phyloP scores from a whole-genome alignment of 1,140 invertebrate genomes.

The Lepidurus arcticus region DNA sequence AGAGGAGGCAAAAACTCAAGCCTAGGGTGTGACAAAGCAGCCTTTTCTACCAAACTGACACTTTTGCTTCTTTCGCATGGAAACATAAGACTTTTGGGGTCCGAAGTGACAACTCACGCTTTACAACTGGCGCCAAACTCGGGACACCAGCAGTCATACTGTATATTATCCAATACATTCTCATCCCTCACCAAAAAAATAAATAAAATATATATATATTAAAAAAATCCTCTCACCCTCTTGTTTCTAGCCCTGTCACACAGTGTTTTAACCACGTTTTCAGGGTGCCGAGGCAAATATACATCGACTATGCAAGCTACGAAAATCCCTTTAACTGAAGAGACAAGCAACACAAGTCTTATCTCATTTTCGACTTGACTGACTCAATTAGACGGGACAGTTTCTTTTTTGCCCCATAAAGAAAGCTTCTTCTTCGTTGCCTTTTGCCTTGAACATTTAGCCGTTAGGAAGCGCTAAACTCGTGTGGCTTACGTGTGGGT shows the following conservation, averaged over 20 bases:
- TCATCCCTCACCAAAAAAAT: too few relatives aligned
- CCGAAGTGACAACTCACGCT: constrained; percentile 14
- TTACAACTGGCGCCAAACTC: background rate
- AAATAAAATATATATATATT: too few relatives aligned
- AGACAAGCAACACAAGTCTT: background rate
- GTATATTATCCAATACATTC: too few relatives aligned
- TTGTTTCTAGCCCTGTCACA: background rate
- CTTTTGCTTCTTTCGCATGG: background rate
- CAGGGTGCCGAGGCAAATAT: too few relatives aligned
- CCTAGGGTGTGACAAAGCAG: constrained; percentile 16
- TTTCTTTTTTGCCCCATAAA: background rate
- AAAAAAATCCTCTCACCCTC: too few relatives aligned
- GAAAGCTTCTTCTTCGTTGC: background rate
- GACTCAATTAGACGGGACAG: constrained; percentile 2
- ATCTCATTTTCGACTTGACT: constrained; percentile 11
- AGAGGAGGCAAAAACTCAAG: background rate
- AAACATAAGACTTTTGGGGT: background rate
- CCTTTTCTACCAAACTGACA: background rate
- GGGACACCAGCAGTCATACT: too few relatives aligned
- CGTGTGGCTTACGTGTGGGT: background rate
- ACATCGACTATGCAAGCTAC: too few relatives aligned
- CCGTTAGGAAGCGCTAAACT: too few relatives aligned
- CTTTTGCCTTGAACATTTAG: background rate
- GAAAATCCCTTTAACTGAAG: too few relatives aligned
- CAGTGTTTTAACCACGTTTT: background rate